Conservation (phyloP, 2,113 vertebrate species). For the Psilopsiagon aymara region DNA sequence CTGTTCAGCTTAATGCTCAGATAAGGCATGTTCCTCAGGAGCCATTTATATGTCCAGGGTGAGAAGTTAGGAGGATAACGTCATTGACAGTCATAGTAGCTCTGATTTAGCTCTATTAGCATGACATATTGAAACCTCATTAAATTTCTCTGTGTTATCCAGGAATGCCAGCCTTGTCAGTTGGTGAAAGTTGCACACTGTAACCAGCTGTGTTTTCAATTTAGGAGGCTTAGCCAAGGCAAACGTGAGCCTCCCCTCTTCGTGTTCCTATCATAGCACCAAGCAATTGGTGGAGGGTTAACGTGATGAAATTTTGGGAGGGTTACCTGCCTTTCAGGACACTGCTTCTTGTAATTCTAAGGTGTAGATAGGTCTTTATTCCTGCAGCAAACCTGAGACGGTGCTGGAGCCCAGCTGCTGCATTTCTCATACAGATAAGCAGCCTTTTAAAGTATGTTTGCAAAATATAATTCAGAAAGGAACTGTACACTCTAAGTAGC, state of each 20-base stretch:
- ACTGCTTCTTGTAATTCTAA: neutral
- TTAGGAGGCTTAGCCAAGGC: neutral
- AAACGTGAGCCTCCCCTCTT: neutral
- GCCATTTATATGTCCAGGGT: slow-evolving; percentile 25
- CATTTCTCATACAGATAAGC: neutral
- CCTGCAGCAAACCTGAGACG: neutral
- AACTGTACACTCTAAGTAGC: neutral
- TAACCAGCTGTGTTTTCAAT: slow-evolving; percentile 13
- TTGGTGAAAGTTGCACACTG: neutral
- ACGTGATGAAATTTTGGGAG: neutral
- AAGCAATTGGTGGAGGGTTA: neutral
- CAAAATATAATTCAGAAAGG: neutral
- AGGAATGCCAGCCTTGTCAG: slow-evolving; percentile 23
- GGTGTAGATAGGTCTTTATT: neutral
- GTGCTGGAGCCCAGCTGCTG: neutral
- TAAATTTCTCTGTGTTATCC: neutral
- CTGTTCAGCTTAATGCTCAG: slow-evolving; percentile 19
- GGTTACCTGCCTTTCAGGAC: neutral
- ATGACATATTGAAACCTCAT: slow-evolving; percentile 46
- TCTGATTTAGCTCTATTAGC: slow-evolving; percentile 22
- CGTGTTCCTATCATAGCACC: neutral
- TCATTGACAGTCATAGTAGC: slow-evolving; percentile 9
- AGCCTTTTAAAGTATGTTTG: neutral
- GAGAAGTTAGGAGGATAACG: slow-evolving; percentile 33
- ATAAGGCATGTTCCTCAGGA: slow-evolving; percentile 37